Evolutionary conservation across 2,888 invertebrate species (phyloP), one percentile per base, ranked within the genome.

Genomic region (Synergus laeviventris): DNA sequence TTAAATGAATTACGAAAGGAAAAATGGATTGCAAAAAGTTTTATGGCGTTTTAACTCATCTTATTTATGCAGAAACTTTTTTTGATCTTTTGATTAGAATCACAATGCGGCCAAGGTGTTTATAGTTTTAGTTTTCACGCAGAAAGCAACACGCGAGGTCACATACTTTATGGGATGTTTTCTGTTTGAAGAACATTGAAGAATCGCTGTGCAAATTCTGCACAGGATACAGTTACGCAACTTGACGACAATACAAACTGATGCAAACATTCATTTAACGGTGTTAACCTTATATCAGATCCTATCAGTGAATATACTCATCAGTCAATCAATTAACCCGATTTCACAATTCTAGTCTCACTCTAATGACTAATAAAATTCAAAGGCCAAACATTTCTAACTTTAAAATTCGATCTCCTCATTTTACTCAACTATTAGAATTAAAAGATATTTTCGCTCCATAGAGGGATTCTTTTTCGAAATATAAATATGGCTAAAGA

Each of bases 81-180:
- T 21, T 21, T 1, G 21, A 18, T 18, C 18, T 11, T 11, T 21
- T 56, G 56, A 61, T 61, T 61, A 11, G 38, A 18, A 42, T 21
- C 4, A 18, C 18, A 39, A 49, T n/a, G 49, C 49, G 49, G 49
- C 42, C 21, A 39, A 39, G 39, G 18, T 21, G 39, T 64, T 64
- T 66, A 66, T 66, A 66, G 62, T 66, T 61, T 38, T n/a, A 66
- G 24, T 66, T 66, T 66, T 66, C 45, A n/a, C 45, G 42, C 66
- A 70, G 45, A 42, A 42, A 49, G 66, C 42, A 45, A 49, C 45
- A 70, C n/a, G 16, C 66, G 66, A 70, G 66, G 66, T 42, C 66
- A 70, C 66, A 66, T 66, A 8, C 45, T 66, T 66, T 45, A 14
- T 66, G 66, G 66, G 45, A 66, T 45, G 42, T 66, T 66, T 66